Conservation (phyloP, 2,113 vertebrate species). For the Aix galericulata region DNA sequence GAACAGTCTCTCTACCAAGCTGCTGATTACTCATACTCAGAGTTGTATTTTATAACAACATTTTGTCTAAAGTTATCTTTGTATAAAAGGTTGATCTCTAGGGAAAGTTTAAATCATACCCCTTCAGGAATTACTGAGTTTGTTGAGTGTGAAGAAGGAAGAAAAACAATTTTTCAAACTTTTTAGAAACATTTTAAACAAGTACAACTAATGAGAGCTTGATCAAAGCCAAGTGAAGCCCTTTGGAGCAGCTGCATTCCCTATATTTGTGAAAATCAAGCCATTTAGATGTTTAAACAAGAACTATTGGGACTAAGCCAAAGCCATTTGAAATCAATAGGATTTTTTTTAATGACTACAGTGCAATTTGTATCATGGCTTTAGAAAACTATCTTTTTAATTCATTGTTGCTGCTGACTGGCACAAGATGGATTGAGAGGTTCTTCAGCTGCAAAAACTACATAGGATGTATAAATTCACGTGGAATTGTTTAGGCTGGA, state of each 20-base stretch:
- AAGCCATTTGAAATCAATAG: slow-evolving; percentile 38
- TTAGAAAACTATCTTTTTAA: slow-evolving; percentile 25
- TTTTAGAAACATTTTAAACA: slow-evolving; percentile 40
- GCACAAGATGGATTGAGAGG: background rate
- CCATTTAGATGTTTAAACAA: slow-evolving; percentile 49
- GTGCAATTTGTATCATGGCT: background rate
- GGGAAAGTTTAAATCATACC: slow-evolving; percentile 22
- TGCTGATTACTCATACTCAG: background rate
- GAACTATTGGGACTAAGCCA: slow-evolving; percentile 8
- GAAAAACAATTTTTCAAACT: background rate
- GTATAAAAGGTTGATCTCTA: slow-evolving; percentile 20
- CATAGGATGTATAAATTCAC: background rate
- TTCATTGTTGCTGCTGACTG: background rate
- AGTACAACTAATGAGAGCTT: slow-evolving; percentile 44
- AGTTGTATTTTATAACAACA: background rate
- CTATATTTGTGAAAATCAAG: slow-evolving; percentile 42
- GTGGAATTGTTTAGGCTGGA: background rate
- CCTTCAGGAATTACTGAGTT: slow-evolving; percentile 26
- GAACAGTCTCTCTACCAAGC: background rate
- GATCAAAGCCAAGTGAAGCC: slow-evolving; percentile 56
- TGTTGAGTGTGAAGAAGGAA: background rate
- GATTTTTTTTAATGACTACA: slow-evolving; percentile 55
- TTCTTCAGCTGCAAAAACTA: background rate
- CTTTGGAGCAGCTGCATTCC: slow-evolving; percentile 39
- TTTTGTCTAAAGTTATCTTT: slow-evolving; percentile 15